Percentiles rank a stretch among this genome's conserved stretches.
These are phyloP conservation scores for Gyrodactylus bullatarudis DNA, from an alignment of 1,140 invertebrate genomes.

Conservation along the genomic window DNA sequence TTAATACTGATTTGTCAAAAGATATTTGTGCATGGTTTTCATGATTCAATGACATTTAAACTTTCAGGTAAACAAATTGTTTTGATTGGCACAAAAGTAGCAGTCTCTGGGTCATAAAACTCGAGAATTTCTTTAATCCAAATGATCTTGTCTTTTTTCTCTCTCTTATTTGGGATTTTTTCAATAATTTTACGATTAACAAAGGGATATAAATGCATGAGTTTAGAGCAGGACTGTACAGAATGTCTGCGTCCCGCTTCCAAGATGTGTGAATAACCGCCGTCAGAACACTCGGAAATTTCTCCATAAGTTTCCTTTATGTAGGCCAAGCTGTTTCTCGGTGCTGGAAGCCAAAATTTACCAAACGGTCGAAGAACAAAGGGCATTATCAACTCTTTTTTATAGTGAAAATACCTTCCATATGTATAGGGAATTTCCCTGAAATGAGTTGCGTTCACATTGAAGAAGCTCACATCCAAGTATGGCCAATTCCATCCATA, in stretches of 20 bases:
- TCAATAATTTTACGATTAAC: too few relatives aligned
- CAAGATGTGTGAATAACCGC: conserved; percentile 3
- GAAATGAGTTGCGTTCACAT: conserved; percentile 10
- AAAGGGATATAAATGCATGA: not conserved
- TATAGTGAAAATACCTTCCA: not conserved
- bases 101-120: too few relatives aligned
- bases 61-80: too few relatives aligned
- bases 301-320: conserved; percentile 1
- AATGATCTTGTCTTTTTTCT: too few relatives aligned
- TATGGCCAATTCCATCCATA: conserved; percentile 10
- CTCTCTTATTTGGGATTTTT: too few relatives aligned
- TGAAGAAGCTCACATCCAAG: conserved; percentile 10
- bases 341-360: conserved; percentile 5
- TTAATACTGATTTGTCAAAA: too few relatives aligned
- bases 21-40: too few relatives aligned
- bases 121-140: too few relatives aligned
- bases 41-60: too few relatives aligned
- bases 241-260: not conserved
- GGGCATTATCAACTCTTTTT: not conserved
- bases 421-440: conserved; percentile 6
- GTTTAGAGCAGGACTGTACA: not conserved
- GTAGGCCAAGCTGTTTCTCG: conserved; percentile 5
- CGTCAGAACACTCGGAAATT: not conserved
- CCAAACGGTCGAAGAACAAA: not conserved
- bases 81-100: too few relatives aligned